These are phyloP conservation scores for Orthonyx spaldingii DNA, from an alignment of 2,113 vertebrate genomes.

Conservation along the genomic window DNA sequence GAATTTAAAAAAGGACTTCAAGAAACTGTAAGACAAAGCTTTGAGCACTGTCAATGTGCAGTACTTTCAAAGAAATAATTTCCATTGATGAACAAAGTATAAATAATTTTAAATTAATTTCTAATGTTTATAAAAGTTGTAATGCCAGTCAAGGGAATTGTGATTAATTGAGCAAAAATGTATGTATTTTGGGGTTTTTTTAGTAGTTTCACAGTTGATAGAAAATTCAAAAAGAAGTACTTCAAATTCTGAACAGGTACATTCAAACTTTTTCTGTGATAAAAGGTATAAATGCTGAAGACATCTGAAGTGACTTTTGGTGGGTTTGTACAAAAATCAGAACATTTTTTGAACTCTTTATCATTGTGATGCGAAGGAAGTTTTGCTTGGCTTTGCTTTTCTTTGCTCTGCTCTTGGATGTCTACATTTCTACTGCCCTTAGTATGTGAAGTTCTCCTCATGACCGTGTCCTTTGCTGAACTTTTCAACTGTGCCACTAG, in stretches of 20 bases:
- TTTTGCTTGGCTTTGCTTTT: conserved; percentile 14
- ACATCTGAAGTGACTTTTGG: conserved; percentile 1
- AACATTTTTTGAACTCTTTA: conserved; percentile 14
- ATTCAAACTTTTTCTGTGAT: background rate
- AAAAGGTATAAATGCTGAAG: conserved; percentile 6
- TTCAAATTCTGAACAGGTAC: conserved; percentile 23
- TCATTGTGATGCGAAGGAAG: background rate
- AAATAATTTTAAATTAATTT: conserved; percentile 31
- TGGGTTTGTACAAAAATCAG: background rate
- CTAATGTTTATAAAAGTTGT: background rate
- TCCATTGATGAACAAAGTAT: background rate
- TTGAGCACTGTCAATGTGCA: background rate
- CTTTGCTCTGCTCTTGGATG: conserved; percentile 5
- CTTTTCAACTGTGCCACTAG: conserved; percentile 44
- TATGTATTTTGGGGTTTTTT: conserved; percentile 27
- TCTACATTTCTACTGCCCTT: conserved; percentile 16
- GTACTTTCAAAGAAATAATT: background rate
- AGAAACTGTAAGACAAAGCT: background rate
- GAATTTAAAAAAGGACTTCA: background rate
- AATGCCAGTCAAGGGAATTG: conserved; percentile 1
- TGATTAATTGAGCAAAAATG: background rate
- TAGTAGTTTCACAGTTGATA: conserved; percentile 24
- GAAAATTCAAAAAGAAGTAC: background rate
- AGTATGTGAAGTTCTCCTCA: conserved; percentile 26
- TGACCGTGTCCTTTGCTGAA: conserved; percentile 43